Evolutionary conservation across 2,888 invertebrate genomes (phyloP).

Genomic region (Epinotia demarniana): DNA sequence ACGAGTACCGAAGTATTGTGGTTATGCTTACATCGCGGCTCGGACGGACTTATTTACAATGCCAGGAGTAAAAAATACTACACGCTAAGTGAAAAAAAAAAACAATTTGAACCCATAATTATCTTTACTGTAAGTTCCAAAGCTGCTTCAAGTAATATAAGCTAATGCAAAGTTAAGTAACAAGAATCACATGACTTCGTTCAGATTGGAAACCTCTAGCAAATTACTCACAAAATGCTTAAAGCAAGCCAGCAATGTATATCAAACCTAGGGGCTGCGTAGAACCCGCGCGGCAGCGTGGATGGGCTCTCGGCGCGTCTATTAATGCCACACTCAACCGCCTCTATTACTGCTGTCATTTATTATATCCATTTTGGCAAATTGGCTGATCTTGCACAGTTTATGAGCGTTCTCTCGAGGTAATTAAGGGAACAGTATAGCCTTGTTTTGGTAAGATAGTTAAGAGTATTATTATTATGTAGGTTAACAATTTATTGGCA

Average conservation of each 20-base stretch:
- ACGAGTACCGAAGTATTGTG: constrained; percentile 20
- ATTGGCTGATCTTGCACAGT: constrained; percentile 76
- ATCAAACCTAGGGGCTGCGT: constrained; percentile 11
- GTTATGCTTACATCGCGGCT: constrained; percentile 36
- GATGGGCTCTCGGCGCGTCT: constrained; percentile 64
- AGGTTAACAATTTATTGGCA: constrained; percentile 40
- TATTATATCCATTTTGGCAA: constrained; percentile 83
- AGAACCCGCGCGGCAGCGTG: constrained; percentile 13
- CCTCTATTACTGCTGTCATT: constrained; percentile 83
- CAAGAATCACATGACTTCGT: background rate
- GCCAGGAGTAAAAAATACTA: background rate
- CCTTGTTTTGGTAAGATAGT: constrained; percentile 45
- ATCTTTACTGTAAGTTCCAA: background rate
- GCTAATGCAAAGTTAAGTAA: background rate
- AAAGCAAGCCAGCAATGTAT: constrained; percentile 38
- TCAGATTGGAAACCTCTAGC: background rate
- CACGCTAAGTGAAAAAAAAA: background rate
- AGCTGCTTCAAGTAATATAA: background rate
- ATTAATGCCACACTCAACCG: constrained; percentile 83
- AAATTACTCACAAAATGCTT: background rate
- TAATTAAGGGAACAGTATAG: constrained; percentile 62
- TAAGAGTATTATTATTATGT: constrained; percentile 43
- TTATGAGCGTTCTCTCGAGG: constrained; percentile 49
- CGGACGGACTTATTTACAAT: background rate
- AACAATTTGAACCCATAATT: background rate